These are phyloP conservation scores for Allygus modestus DNA, from an alignment of 2,888 invertebrate genomes.

Conservation along the genomic window DNA sequence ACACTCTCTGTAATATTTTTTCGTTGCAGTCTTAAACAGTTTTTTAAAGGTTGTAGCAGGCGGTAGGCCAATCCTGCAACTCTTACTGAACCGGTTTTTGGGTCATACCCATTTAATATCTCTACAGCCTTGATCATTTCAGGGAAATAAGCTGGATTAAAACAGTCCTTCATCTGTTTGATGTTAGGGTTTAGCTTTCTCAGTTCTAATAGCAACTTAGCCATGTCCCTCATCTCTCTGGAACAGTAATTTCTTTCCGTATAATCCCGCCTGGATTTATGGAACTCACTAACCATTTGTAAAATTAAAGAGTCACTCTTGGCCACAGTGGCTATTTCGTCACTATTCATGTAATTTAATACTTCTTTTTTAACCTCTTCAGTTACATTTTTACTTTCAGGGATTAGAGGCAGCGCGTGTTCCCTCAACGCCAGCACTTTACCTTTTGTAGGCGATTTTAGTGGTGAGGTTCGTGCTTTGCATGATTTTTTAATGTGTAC, in stretches of 20 bases:
- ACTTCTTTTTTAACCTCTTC: not conserved
- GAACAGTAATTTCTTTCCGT: not conserved
- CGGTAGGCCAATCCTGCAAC: slow-evolving; percentile 2
- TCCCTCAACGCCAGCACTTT: too few species aligned
- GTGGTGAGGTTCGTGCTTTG: too few species aligned
- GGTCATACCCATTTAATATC: slow-evolving; percentile 1
- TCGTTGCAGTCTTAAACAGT: not conserved
- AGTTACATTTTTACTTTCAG: not conserved
- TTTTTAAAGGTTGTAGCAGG: not conserved
- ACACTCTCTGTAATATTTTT: not conserved
- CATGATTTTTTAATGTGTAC: too few species aligned
- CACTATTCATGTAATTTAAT: not conserved
- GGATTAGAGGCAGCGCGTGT: not conserved
- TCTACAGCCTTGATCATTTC: not conserved
- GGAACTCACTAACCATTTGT: not conserved
- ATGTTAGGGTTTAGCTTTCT: not conserved
- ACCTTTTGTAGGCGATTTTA: too few species aligned
- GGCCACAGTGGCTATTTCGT: not conserved
- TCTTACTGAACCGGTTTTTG: not conserved
- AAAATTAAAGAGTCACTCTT: slow-evolving; percentile 4
- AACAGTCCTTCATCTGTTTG: not conserved
- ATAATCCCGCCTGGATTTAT: too few species aligned
- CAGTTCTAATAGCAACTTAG: not conserved
- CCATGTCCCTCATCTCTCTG: slow-evolving; percentile 1
- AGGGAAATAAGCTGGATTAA: not conserved